phyloP scores from a whole-genome alignment of 2,113 vertebrate species.

The Gallinago undulata region DNA sequence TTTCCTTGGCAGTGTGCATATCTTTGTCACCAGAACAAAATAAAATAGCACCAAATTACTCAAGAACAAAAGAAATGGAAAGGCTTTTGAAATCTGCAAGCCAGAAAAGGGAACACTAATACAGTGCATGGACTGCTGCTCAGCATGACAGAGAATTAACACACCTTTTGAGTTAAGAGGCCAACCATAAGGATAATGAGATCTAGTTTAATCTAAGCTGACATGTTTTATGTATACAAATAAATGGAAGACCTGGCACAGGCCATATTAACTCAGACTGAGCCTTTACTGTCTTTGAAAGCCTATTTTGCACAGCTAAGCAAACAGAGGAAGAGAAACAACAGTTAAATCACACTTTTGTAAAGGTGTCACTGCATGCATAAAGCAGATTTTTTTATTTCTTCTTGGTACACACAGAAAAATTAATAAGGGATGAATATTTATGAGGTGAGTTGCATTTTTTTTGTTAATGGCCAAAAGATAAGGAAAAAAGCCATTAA shows the following conservation, averaged over 20 bases:
- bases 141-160: constrained; percentile 21
- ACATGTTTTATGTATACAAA: constrained; percentile 58
- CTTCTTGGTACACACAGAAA: neutral
- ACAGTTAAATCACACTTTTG: neutral
- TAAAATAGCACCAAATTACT: constrained; percentile 29
- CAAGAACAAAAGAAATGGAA: constrained; percentile 42
- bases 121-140: neutral
- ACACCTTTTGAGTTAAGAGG: constrained; percentile 44
- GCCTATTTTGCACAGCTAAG: constrained; percentile 12
- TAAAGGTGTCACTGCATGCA: neutral
- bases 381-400: neutral
- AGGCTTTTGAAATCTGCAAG: constrained; percentile 32
- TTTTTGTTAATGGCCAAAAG: neutral
- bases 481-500: neutral
- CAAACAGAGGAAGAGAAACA: constrained; percentile 8
- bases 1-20: constrained; percentile 19
- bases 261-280: neutral
- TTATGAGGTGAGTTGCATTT: neutral
- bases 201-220: constrained; percentile 55
- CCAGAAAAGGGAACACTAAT: neutral
- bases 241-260: neutral
- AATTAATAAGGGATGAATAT: constrained; percentile 17
- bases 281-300: constrained; percentile 25
- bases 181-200: constrained; percentile 46
- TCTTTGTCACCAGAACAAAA: constrained; percentile 17